phyloP scores from a whole-genome alignment of 2,113 vertebrate genomes.

The Phodopus roborovskii region DNA sequence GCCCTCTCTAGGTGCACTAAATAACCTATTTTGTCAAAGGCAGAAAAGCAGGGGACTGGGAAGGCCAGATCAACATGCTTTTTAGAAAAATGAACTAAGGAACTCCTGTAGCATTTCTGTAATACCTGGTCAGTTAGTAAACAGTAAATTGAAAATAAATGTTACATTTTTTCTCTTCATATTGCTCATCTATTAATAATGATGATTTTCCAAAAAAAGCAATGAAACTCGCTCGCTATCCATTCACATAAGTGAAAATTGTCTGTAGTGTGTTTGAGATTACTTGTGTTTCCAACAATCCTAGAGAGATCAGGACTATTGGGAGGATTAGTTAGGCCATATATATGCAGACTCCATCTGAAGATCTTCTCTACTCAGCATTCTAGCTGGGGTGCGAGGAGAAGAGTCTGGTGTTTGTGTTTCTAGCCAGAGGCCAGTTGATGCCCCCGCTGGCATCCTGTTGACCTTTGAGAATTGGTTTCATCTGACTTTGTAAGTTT shows the following conservation, averaged over 20 bases:
- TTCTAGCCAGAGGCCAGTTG: background rate
- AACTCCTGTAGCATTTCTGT: background rate
- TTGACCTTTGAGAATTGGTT: background rate
- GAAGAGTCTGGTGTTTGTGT: background rate
- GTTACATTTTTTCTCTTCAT: background rate
- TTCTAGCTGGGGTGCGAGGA: fast-evolving
- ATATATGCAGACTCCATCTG: background rate
- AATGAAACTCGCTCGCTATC: background rate
- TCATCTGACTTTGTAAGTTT: background rate
- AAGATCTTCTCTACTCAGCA: background rate
- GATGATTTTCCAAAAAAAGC: background rate
- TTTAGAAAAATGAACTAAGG: background rate
- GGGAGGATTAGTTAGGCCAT: background rate
- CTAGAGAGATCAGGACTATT: background rate
- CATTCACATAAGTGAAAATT: background rate
- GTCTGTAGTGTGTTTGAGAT: background rate
- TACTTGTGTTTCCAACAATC: background rate
- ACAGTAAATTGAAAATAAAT: background rate
- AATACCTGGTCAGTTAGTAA: background rate
- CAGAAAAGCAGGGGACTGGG: background rate
- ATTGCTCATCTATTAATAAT: background rate
- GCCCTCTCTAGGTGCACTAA: background rate
- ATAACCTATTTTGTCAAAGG: background rate
- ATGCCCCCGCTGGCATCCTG: background rate
- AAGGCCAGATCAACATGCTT: background rate